Percentiles rank a stretch among this genome's conserved stretches.
Conservation (phyloP, 1,140 invertebrate genomes). For the Cydia splendana region DNA sequence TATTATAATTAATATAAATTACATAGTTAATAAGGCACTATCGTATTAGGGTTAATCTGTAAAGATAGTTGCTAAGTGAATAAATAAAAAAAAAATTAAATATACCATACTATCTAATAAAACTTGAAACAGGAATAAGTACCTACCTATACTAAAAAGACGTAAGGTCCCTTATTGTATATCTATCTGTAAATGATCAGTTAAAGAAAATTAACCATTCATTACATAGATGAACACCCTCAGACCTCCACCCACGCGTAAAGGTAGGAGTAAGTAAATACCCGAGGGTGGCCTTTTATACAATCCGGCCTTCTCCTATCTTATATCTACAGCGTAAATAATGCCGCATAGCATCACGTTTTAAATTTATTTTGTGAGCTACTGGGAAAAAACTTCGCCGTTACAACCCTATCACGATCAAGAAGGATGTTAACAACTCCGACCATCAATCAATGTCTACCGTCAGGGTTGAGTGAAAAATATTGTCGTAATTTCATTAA, state of each 20-base stretch:
- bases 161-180: too few species aligned
- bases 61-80: too few species aligned
- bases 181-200: too few species aligned
- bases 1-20: too few species aligned
- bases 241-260: background rate
- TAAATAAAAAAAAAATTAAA: too few species aligned
- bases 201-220: background rate
- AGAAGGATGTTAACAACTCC: slow-evolving; percentile 33
- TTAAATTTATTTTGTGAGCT: slow-evolving; percentile 32
- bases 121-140: too few species aligned
- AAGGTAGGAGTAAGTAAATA: background rate
- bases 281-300: slow-evolving; percentile 5
- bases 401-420: slow-evolving; percentile 33
- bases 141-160: too few species aligned
- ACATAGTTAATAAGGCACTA: too few species aligned
- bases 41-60: too few species aligned
- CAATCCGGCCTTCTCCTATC: slow-evolving; percentile 11
- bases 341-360: slow-evolving; percentile 31
- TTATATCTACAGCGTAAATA: slow-evolving; percentile 16
- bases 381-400: slow-evolving; percentile 25
- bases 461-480: slow-evolving; percentile 32
- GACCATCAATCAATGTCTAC: slow-evolving; percentile 32
- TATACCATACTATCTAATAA: too few species aligned
- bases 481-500: slow-evolving; percentile 33
- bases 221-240: background rate